Evolutionary conservation across 2,113 vertebrate genomes (phyloP).

Genomic region (Suncus etruscus): DNA sequence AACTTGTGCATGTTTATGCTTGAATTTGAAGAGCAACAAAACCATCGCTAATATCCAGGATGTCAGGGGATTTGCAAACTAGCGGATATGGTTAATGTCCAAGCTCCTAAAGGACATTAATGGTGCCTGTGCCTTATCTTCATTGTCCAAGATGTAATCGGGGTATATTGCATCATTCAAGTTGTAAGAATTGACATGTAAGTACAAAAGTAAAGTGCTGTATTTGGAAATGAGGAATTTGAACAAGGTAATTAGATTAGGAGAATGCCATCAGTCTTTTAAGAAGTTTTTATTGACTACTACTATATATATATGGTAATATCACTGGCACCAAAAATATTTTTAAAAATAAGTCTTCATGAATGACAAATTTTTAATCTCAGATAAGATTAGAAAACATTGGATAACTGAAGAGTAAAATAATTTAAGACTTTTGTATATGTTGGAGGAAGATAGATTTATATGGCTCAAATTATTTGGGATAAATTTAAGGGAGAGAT

Average conservation of each 20-base stretch:
- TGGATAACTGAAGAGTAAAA: not conserved
- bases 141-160: not conserved
- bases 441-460: not conserved
- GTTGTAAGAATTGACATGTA: constrained; percentile 58
- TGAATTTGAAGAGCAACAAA: constrained; percentile 74
- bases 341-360: constrained; percentile 12
- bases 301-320: not conserved
- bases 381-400: constrained; percentile 3
- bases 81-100: constrained; percentile 50
- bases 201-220: constrained; percentile 61
- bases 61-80: constrained; percentile 64
- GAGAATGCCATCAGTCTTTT: constrained; percentile 22
- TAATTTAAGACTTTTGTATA: not conserved
- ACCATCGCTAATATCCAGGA: constrained; percentile 37
- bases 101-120: constrained; percentile 37
- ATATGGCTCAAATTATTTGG: not conserved
- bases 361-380: not conserved
- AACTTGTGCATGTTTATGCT: constrained; percentile 69
- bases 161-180: constrained; percentile 49
- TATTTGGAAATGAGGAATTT: constrained; percentile 66
- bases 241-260: constrained; percentile 42
- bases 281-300: not conserved
- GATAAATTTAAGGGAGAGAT: not conserved
- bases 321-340: not conserved
- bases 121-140: constrained; percentile 18